Evolutionary conservation across 2,888 invertebrate genomes (phyloP).

Genomic region (Drosophila prolongata): DNA sequence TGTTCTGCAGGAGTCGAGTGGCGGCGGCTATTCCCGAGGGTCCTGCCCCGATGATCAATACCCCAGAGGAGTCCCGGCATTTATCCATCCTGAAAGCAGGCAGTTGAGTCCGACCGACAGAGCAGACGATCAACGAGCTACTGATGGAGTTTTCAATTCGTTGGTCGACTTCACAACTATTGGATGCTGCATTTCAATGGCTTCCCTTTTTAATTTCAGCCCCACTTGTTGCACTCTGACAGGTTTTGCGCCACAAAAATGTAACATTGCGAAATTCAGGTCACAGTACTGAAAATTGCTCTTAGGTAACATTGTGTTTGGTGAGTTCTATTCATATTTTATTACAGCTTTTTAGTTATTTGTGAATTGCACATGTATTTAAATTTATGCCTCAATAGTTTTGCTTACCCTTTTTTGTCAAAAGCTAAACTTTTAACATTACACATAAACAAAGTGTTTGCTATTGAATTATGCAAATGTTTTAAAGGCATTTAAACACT

Average conservation of each 20-base stretch:
- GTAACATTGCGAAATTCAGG: conserved; percentile 11
- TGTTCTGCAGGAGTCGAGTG: conserved; percentile 81
- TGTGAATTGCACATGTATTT: too few species aligned
- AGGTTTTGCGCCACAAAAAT: conserved; percentile 12
- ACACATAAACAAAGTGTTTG: too few species aligned
- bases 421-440: too few species aligned
- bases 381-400: too few species aligned
- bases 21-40: conserved; percentile 82
- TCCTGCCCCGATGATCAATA: conserved; percentile 82
- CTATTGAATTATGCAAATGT: too few species aligned
- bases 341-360: too few species aligned
- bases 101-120: neutral
- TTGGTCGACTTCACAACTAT: neutral
- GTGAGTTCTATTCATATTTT: too few species aligned
- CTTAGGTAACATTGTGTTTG: neutral
- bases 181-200: conserved; percentile 14
- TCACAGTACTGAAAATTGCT: neutral
- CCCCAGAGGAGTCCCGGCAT: conserved; percentile 55
- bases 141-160: conserved; percentile 19
- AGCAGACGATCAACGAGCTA: conserved; percentile 28
- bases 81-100: conserved; percentile 25
- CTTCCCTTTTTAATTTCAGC: conserved; percentile 23
- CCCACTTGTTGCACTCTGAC: conserved; percentile 1
- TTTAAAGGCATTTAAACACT: too few species aligned
- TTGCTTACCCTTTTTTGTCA: too few species aligned